A percentile compares a stretch with the other conserved stretches of the same genome.
Conservation (phyloP, 2,797 vertebrate genomes). For the Australoheros facetus region DNA sequence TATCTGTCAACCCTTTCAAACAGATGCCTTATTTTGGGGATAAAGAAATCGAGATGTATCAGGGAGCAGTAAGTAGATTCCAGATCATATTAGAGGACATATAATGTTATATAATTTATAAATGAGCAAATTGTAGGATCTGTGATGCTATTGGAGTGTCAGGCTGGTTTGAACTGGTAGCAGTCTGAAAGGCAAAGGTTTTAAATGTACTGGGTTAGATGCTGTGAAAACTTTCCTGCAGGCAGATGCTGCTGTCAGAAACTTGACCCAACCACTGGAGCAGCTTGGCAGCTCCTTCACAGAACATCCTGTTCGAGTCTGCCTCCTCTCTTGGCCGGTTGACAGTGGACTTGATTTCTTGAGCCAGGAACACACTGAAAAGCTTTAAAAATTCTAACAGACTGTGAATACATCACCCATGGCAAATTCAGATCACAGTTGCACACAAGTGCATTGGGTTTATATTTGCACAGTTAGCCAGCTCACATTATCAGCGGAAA, state of each 20-base stretch:
- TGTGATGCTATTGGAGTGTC: background rate
- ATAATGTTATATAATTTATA: background rate
- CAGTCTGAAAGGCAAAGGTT: conserved; percentile 33
- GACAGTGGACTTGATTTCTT: conserved; percentile 34
- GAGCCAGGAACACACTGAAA: conserved; percentile 42
- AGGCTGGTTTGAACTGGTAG: conserved; percentile 25
- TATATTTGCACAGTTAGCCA: conserved; percentile 4
- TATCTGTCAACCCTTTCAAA: conserved; percentile 98
- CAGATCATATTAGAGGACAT: background rate
- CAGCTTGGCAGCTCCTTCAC: conserved; percentile 63
- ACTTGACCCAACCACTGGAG: conserved; percentile 58
- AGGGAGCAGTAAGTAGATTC: conserved; percentile 92
- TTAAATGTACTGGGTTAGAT: conserved; percentile 48
- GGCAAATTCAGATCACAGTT: conserved; percentile 27
- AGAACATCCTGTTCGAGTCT: conserved; percentile 63
- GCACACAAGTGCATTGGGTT: conserved; percentile 9
- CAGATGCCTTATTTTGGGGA: conserved; percentile 99
- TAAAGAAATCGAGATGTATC: conserved; percentile 98
- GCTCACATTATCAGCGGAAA: conserved; percentile 4
- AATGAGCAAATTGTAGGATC: background rate
- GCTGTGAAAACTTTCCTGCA: conserved; percentile 58
- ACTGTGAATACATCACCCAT: conserved; percentile 32
- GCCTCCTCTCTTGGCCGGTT: conserved; percentile 53
- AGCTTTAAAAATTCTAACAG: conserved; percentile 42
- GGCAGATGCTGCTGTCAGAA: conserved; percentile 66